Conservation (phyloP, 2,797 vertebrate species). For the Microchirus variegatus region DNA sequence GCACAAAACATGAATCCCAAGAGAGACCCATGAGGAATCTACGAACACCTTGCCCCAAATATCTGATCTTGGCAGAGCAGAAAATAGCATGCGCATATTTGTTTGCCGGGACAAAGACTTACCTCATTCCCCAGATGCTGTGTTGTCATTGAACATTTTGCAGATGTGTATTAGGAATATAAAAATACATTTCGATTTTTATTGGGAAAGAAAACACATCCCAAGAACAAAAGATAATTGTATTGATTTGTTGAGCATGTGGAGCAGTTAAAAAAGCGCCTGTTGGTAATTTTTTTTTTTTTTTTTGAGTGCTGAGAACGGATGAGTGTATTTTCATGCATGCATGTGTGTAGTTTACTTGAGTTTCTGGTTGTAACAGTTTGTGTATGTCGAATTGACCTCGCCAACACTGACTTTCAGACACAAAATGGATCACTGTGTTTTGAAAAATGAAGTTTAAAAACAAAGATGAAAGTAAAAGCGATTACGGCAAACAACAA, state of each 20-base stretch:
- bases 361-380: conserved; percentile 21
- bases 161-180: conserved; percentile 61
- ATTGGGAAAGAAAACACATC: conserved; percentile 61
- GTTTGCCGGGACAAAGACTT: conserved; percentile 77
- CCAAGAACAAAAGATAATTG: conserved; percentile 77
- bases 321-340: conserved; percentile 30
- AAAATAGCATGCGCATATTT: conserved; percentile 82
- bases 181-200: conserved; percentile 78
- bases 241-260: conserved; percentile 75
- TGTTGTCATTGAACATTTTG: conserved; percentile 78
- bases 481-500: background rate
- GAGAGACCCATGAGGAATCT: conserved; percentile 78
- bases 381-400: conserved; percentile 37
- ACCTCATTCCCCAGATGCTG: conserved; percentile 68
- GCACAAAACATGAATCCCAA: conserved; percentile 73
- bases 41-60: conserved; percentile 84
- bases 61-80: conserved; percentile 79
- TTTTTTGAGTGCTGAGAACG: conserved; percentile 32
- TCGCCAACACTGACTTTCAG: conserved; percentile 9
- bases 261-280: conserved; percentile 50
- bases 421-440: conserved; percentile 40
- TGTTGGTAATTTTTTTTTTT: conserved; percentile 54
- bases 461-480: conserved; percentile 25
- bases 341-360: conserved; percentile 19
- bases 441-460: conserved; percentile 47